Conservation (phyloP, 1,140 invertebrate species). For the Kradibia gibbosae region DNA sequence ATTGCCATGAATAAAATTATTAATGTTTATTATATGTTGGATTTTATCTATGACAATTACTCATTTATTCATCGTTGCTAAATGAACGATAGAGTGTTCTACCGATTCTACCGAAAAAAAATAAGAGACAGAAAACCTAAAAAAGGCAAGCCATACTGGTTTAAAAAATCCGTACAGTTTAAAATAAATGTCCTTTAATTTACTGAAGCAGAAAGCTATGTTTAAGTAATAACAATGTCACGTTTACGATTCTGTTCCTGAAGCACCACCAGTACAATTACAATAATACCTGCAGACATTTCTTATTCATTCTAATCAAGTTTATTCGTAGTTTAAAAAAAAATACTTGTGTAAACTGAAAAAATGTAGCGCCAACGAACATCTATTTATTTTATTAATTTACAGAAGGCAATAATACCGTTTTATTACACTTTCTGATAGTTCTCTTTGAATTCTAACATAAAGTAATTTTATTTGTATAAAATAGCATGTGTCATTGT, state of each 20-base stretch:
- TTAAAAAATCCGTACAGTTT: conserved; percentile 40
- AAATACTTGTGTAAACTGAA: conserved; percentile 40
- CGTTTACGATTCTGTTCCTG: conserved; percentile 41
- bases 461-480: conserved; percentile 14
- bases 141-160: neutral
- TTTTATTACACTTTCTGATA: conserved; percentile 3
- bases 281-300: neutral
- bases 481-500: conserved; percentile 23
- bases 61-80: conserved; percentile 23
- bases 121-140: no score
- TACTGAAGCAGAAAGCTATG: conserved; percentile 21
- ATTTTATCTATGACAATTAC: conserved; percentile 33
- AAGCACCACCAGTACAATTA: conserved; percentile 27
- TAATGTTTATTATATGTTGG: conserved; percentile 48
- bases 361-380: neutral
- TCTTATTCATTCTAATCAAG: conserved; percentile 21
- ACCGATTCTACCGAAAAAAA: neutral
- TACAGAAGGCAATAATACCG: neutral
- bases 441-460: neutral
- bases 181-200: conserved; percentile 19
- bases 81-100: conserved; percentile 17
- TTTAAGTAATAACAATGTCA: conserved; percentile 37
- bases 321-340: conserved; percentile 9
- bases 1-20: conserved; percentile 52
- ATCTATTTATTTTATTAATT: conserved; percentile 31